Base-by-base conservation (phyloP, 2,797 vertebrate species). In the Harpagifer antarcticus region DNA sequence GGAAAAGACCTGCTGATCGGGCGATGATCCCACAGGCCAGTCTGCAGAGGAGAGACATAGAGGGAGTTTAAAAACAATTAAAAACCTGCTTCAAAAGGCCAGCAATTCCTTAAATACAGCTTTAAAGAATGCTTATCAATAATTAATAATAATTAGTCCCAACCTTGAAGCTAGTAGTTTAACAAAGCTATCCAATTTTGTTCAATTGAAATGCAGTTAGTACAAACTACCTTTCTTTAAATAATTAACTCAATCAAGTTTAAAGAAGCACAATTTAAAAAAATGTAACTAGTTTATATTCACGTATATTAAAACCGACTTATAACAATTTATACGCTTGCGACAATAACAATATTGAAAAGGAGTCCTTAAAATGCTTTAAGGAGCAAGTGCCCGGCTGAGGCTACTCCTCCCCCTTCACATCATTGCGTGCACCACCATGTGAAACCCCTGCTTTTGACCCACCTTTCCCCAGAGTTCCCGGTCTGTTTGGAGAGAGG, bases 1-100 rank as follows among this genome's bases (percentile, higher is more conserved):
- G 95, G 92, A 99, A 98, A 9, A 99, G 96, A 23, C 97, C 95
- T 0, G 97, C 94, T 0, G 97, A 97, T 0, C 96, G 94, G 19
- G 97, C 97, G 1, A 99, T 98, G 92, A 99, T 97, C 14, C 97
- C 97, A 20, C 96, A 98, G 33, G 96, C 97, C 87, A 98, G 88
- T 74, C 97, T 99, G 47, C 0, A 17, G 61, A 60, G 9, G 16
- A 44, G 2, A 15, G 20, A 2, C 2, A n/a, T 9, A 19, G 10
- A 63, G 2, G 1, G 20, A 10, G 9, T 20, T 13, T 8, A 3
- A 11, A 1, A 50, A 10, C 16, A 13, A 3, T 9, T 11, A 8
- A 6, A 27, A 57, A 43, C 27, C 9, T 4, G 27, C 15, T 50
- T 0, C 9, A 1, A 52, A 37, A 20, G 9, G 5, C 58, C 9